Evolutionary conservation across 1,140 invertebrate genomes (phyloP).

Genomic region (Oryctes rhinoceros): DNA sequence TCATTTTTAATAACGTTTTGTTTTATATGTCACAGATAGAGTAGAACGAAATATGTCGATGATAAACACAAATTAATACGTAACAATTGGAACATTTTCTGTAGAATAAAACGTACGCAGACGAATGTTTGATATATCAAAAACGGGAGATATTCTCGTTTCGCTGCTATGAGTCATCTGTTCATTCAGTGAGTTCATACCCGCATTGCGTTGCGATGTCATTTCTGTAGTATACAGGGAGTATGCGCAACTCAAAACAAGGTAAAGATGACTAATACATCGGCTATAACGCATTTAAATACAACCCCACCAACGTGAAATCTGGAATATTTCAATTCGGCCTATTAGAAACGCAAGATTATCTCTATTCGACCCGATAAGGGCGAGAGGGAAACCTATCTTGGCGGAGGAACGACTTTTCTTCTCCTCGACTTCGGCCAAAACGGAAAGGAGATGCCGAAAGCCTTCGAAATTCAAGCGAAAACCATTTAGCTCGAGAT

Average conservation of each 20-base stretch:
- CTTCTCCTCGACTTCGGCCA: no score
- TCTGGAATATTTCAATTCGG: background rate
- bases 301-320: slow-evolving; percentile 17
- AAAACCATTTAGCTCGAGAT: background rate
- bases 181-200: slow-evolving; percentile 34
- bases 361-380: background rate
- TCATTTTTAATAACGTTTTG: slow-evolving; percentile 32
- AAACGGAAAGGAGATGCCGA: no score
- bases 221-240: slow-evolving; percentile 1
- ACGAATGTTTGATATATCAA: slow-evolving; percentile 15
- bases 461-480: background rate
- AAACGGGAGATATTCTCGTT: background rate
- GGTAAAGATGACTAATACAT: slow-evolving; percentile 31
- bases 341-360: background rate
- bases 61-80: slow-evolving; percentile 26
- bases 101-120: background rate
- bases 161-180: slow-evolving; percentile 30
- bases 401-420: no score
- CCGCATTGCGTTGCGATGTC: slow-evolving; percentile 20
- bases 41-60: slow-evolving; percentile 33
- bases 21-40: slow-evolving; percentile 28
- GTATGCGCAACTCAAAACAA: slow-evolving; percentile 10
- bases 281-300: slow-evolving; percentile 12
- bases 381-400: background rate
- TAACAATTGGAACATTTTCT: slow-evolving; percentile 28